Evolutionary conservation across 2,113 vertebrate genomes (phyloP).

Genomic region (Herpetotheres cachinnans): DNA sequence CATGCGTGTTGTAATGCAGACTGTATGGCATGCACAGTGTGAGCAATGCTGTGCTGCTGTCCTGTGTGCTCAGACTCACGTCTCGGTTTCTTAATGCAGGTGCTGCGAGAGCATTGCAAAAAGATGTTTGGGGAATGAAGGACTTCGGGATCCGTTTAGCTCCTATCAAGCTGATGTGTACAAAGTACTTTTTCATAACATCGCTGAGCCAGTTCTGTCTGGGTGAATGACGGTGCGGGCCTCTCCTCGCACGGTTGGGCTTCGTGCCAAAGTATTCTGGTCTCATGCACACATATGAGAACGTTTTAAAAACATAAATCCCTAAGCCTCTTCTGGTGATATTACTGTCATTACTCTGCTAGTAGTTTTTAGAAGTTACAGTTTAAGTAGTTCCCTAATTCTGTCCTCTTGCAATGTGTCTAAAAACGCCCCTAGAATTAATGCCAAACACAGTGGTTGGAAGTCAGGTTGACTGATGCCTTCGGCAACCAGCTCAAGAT

Average conservation of each 20-base stretch:
- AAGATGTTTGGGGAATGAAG: neutral
- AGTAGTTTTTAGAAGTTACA: neutral
- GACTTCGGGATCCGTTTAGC: neutral
- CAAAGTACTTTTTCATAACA: neutral
- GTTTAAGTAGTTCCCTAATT: neutral
- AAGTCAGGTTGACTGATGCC: neutral
- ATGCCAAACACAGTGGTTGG: neutral
- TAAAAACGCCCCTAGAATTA: neutral
- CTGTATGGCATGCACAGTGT: accelerated
- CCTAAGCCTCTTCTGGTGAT: neutral
- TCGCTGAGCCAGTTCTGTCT: neutral
- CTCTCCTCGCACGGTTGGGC: accelerated
- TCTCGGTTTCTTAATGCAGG: accelerated
- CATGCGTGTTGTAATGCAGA: neutral
- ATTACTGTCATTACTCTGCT: neutral
- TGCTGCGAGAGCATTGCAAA: neutral
- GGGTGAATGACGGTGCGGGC: neutral
- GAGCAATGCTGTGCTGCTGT: neutral
- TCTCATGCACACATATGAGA: accelerated
- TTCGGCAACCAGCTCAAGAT: neutral
- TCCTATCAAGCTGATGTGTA: neutral
- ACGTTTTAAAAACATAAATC: neutral
- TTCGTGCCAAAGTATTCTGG: neutral
- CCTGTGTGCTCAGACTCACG: accelerated
- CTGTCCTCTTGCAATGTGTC: neutral